Evolutionary conservation across 1,140 invertebrate genomes (phyloP).

Genomic region (Caligus rogercresseyi): DNA sequence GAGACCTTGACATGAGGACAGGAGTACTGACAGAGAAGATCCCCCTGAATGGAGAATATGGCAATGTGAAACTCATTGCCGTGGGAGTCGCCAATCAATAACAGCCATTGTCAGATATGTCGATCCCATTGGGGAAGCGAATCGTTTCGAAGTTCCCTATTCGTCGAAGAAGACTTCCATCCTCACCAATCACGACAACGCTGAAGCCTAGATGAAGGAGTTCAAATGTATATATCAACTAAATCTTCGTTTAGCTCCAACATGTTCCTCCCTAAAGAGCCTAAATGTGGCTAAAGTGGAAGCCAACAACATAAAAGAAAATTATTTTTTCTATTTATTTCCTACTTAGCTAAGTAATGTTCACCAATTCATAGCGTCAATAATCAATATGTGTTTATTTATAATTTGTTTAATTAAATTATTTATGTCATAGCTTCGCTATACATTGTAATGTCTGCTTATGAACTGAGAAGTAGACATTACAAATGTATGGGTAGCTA

Average conservation of each 20-base stretch:
- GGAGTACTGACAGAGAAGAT: slow-evolving; percentile 76
- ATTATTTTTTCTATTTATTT: too few relatives aligned
- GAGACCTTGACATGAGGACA: slow-evolving; percentile 84
- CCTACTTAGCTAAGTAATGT: too few relatives aligned
- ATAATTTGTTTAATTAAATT: too few relatives aligned
- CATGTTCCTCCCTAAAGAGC: too few relatives aligned
- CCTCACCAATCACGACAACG: slow-evolving; percentile 82
- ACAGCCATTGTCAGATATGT: slow-evolving; percentile 87
- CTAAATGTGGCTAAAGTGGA: too few relatives aligned
- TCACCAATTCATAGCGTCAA: too few relatives aligned
- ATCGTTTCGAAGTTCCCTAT: slow-evolving; percentile 88
- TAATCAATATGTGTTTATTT: too few relatives aligned
- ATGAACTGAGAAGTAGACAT: too few relatives aligned
- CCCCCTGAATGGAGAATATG: slow-evolving; percentile 69
- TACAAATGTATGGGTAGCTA: too few relatives aligned
- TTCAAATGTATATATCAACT: neutral
- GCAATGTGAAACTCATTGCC: slow-evolving; percentile 93
- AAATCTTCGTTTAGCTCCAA: neutral
- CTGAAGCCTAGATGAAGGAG: slow-evolving; percentile 53
- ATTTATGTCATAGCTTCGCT: too few relatives aligned
- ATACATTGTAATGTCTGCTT: too few relatives aligned
- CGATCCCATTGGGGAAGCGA: slow-evolving; percentile 92
- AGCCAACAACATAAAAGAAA: too few relatives aligned
- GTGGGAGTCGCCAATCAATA: slow-evolving; percentile 89
- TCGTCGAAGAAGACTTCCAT: slow-evolving; percentile 69